Evolutionary conservation across 2,113 vertebrate species (phyloP).

Genomic region (Vombatus ursinus): DNA sequence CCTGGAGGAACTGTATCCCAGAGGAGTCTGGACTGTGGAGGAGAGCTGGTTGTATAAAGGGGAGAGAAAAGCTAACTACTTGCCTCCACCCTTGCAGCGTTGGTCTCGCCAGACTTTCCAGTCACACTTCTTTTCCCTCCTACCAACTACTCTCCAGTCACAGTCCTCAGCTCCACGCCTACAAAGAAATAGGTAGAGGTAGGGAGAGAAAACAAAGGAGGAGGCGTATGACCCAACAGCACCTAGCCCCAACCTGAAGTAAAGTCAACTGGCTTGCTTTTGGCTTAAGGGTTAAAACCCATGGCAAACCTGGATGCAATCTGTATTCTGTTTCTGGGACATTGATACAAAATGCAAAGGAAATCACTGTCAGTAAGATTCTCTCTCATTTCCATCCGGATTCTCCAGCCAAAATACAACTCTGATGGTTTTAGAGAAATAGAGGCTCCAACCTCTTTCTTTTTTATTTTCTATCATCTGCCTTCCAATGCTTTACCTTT

Average conservation of each 20-base stretch:
- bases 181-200: not conserved
- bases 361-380: not conserved
- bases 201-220: not conserved
- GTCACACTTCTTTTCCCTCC: not conserved
- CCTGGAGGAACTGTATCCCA: not conserved
- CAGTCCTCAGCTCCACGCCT: not conserved
- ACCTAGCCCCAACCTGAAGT: too few relatives aligned
- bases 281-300: not conserved
- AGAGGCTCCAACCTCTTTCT: not conserved
- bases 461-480: not conserved
- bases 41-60: too few relatives aligned
- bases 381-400: not conserved
- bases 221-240: too few relatives aligned
- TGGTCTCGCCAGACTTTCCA: not conserved
- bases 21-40: not conserved
- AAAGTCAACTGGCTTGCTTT: not conserved
- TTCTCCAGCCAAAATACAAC: not conserved
- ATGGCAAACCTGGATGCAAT: not conserved
- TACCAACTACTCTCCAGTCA: not conserved
- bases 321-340: not conserved
- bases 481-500: not conserved
- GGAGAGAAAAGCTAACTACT: not conserved
- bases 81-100: not conserved
- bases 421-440: not conserved
- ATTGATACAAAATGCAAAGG: not conserved